phyloP scores from a whole-genome alignment of 2,888 invertebrate species.

The Teleiodes luculella region DNA sequence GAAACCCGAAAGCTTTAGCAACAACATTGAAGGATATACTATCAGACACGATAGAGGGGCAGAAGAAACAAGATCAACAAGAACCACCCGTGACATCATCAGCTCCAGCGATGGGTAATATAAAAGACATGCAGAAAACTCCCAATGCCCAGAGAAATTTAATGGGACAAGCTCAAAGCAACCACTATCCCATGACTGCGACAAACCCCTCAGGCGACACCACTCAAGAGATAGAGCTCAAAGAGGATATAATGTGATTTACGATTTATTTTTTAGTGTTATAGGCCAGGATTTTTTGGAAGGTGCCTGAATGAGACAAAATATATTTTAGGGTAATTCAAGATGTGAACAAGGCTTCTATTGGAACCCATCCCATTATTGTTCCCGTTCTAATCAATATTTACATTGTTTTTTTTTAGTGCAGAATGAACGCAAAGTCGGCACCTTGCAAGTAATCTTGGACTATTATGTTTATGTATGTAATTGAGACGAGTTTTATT shows the following conservation, averaged over 20 bases:
- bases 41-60: constrained; percentile 57
- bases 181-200: background rate
- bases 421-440: no score
- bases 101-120: background rate
- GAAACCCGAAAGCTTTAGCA: constrained; percentile 61
- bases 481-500: constrained; percentile 32
- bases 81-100: constrained; percentile 24
- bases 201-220: background rate
- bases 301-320: no score
- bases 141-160: background rate
- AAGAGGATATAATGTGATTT: constrained; percentile 29
- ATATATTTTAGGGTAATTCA: no score
- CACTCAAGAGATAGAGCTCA: constrained; percentile 24
- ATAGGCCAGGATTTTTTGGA: constrained; percentile 16
- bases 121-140: background rate
- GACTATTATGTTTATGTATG: constrained; percentile 20
- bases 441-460: no score
- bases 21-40: constrained; percentile 63
- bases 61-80: constrained; percentile 33
- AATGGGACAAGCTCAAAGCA: background rate
- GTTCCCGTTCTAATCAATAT: no score
- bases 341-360: no score
- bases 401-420: no score
- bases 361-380: no score
- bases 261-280: constrained; percentile 29